Evolutionary conservation across 2,888 invertebrate genomes (phyloP).

Genomic region (Eupithecia dodoneata): DNA sequence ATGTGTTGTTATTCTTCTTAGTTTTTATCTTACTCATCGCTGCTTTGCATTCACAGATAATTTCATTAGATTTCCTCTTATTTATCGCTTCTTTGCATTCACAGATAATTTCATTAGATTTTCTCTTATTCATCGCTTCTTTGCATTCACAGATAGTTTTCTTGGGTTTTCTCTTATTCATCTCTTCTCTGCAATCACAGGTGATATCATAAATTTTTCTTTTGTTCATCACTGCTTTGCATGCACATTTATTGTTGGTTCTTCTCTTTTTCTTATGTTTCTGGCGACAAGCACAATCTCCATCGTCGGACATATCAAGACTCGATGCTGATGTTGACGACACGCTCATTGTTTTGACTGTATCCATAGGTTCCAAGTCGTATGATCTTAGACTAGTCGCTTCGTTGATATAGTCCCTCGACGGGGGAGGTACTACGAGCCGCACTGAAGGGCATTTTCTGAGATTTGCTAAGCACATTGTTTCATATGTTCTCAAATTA

Average conservation of each 20-base stretch:
- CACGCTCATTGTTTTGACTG: slow-evolving; percentile 13
- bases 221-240: slow-evolving; percentile 9
- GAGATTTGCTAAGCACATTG: slow-evolving; percentile 35
- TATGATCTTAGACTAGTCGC: slow-evolving; percentile 50
- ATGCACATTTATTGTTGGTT: slow-evolving; percentile 9
- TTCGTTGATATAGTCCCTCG: slow-evolving; percentile 42
- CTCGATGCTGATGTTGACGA: slow-evolving; percentile 19
- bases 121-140: background rate
- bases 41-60: background rate
- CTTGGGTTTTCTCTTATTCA: too few relatives aligned
- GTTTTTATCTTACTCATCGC: slow-evolving; percentile 1
- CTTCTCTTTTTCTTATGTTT: slow-evolving; percentile 17
- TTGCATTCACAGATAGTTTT: background rate
- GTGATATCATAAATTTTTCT: too few relatives aligned
- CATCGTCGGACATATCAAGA: slow-evolving; percentile 32
- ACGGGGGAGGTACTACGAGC: slow-evolving; percentile 51
- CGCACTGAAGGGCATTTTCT: slow-evolving; percentile 54
- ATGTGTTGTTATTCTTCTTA: slow-evolving; percentile 25
- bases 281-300: slow-evolving; percentile 16
- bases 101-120: background rate
- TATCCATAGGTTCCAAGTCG: slow-evolving; percentile 43
- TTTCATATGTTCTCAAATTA: slow-evolving; percentile 46
- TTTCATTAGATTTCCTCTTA: background rate
- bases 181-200: too few relatives aligned
- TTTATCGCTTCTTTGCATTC: background rate